phyloP scores from a whole-genome alignment of 2,888 invertebrate species.

The Boloria selene region DNA sequence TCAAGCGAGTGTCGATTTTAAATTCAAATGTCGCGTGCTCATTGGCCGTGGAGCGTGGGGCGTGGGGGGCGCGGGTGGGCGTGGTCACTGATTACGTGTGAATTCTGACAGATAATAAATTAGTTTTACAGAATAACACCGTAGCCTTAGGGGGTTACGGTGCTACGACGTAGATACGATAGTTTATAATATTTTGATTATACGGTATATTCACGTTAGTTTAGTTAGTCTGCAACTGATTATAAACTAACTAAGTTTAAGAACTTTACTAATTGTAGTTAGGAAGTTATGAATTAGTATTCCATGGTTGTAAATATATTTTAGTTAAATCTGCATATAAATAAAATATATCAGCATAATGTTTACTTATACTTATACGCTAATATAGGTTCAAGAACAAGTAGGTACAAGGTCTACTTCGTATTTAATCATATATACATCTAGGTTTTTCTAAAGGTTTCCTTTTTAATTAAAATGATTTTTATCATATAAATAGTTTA shows the following conservation, averaged over 20 bases:
- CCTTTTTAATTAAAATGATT: too few relatives aligned
- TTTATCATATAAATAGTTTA: too few relatives aligned
- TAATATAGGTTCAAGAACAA: too few relatives aligned
- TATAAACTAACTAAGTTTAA: background rate
- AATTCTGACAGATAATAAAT: constrained; percentile 67
- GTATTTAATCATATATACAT: too few relatives aligned
- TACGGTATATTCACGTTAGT: background rate
- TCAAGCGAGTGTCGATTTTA: constrained; percentile 60
- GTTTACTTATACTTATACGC: too few relatives aligned
- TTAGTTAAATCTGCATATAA: too few relatives aligned
- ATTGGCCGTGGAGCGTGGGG: constrained; percentile 77
- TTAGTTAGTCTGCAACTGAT: background rate
- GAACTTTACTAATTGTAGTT: too few relatives aligned
- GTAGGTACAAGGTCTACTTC: too few relatives aligned
- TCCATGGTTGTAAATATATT: too few relatives aligned
- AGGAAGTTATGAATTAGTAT: too few relatives aligned
- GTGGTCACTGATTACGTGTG: constrained; percentile 65
- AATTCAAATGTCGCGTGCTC: constrained; percentile 59
- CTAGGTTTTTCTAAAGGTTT: too few relatives aligned
- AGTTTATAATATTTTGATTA: constrained; percentile 25
- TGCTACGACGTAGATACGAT: constrained; percentile 63
- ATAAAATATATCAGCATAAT: too few relatives aligned
- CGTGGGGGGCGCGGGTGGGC: constrained; percentile 72
- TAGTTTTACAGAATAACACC: constrained; percentile 59
- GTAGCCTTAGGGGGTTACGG: constrained; percentile 49